These are phyloP conservation scores for Anthoptus insignis DNA, from an alignment of 2,888 invertebrate species.

Conservation along the genomic window DNA sequence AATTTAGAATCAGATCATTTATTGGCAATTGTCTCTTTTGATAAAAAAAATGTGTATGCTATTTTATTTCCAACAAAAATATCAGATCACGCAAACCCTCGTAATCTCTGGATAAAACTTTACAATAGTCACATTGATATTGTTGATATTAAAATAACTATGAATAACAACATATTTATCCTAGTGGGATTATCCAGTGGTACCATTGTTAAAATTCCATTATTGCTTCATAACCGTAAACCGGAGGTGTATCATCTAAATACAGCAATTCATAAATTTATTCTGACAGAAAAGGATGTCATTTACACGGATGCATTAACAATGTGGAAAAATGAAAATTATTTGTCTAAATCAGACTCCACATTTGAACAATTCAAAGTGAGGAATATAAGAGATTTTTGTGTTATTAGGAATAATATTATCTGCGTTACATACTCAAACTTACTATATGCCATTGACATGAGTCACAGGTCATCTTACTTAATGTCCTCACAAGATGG, in stretches of 20 bases:
- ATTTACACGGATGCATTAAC: constrained; percentile 71
- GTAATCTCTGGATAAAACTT: constrained; percentile 51
- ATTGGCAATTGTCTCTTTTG: constrained; percentile 59
- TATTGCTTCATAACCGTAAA: constrained; percentile 49
- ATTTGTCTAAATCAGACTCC: constrained; percentile 54
- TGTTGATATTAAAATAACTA: constrained; percentile 58
- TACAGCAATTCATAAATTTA: constrained; percentile 63
- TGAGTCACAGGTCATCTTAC: constrained; percentile 59
- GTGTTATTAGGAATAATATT: constrained; percentile 59
- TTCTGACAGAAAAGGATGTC: constrained; percentile 54
- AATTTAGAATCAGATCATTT: not conserved
- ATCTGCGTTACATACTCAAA: constrained; percentile 71
- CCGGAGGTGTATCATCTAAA: constrained; percentile 67
- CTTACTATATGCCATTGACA: constrained; percentile 63
- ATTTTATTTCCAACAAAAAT: constrained; percentile 55
- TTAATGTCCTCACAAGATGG: constrained; percentile 46
- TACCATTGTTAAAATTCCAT: constrained; percentile 61
- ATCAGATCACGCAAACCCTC: constrained; percentile 22
- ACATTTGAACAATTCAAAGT: constrained; percentile 63
- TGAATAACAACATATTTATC: constrained; percentile 51
- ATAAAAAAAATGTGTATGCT: constrained; percentile 60
- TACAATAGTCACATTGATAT: constrained; percentile 69
- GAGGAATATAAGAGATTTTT: constrained; percentile 68
- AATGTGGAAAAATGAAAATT: constrained; percentile 70
- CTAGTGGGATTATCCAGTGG: constrained; percentile 67